Evolutionary conservation across 1,140 invertebrate species (phyloP), one percentile per base, ranked within the genome.

Genomic region (Hirudo medicinalis): DNA sequence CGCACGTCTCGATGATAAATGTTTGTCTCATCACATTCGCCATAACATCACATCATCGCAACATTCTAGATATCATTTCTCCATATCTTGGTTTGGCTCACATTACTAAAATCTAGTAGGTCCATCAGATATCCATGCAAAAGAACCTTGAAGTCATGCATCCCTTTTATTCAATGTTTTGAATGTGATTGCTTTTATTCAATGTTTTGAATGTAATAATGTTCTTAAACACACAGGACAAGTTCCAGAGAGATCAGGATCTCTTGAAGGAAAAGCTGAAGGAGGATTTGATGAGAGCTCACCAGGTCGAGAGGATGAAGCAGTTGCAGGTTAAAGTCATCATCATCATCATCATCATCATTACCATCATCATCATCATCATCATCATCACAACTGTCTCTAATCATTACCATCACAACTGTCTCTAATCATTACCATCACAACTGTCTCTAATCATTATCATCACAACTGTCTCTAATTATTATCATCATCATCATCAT

Each of bases 201-300:
- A n/a, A n/a, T n/a, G n/a, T n/a, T n/a, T n/a, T n/a, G n/a, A n/a
- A n/a, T n/a, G n/a, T n/a, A n/a, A n/a, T n/a, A n/a, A n/a, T n/a
- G n/a, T n/a, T n/a, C n/a, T 25, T 11, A 32, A 63, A 36, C 6
- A 6, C 32, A 6, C 57, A 63, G 57, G 57, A 63, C 22, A 63
- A 32, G 29, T 63, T 63, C 57, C 3, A 25, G 57, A 63, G 13
- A n/a, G 57, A 63, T 22, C 57, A 32, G 19, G 57, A 25, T 13
- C 22, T 63, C 11, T 63, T 63, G 57, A 63, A 63, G 29, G 57
- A 63, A 32, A 63, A 63, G 13, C 57, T 63, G 13, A 32, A 63
- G 19, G 57, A 63, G 29, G 57, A 63, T 32, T 25, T 63, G 57
- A 63, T 4, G 19, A 63, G 29, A 32, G 57, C 57, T 63, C 22